phyloP scores from a whole-genome alignment of 2,888 invertebrate species.

The Amblyjoppa proteus region DNA sequence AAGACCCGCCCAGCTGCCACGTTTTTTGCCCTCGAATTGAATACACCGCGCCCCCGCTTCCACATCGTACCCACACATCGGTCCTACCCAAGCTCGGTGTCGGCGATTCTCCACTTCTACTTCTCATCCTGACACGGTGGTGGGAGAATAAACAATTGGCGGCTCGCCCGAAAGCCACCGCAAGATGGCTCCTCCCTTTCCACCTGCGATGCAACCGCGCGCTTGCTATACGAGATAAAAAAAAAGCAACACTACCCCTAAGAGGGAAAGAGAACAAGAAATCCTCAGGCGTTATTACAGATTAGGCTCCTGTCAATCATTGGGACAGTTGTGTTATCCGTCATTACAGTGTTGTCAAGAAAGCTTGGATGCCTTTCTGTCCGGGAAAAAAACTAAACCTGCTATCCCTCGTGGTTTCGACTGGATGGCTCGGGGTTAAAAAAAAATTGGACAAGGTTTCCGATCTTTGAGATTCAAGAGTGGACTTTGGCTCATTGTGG shows the following conservation, averaged over 20 bases:
- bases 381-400: neutral
- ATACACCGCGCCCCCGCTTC: conserved; percentile 80
- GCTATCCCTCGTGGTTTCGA: neutral
- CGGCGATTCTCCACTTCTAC: conserved; percentile 57
- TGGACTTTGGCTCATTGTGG: neutral
- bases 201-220: conserved; percentile 71
- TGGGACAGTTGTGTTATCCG: neutral
- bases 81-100: conserved; percentile 32
- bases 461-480: neutral
- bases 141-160: conserved; percentile 84
- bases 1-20: conserved; percentile 75
- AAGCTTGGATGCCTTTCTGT: neutral
- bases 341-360: neutral
- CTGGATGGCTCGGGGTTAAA: neutral
- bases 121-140: conserved; percentile 46
- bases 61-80: conserved; percentile 48
- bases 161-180: conserved; percentile 82
- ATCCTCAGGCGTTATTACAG: conserved; percentile 31
- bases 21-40: conserved; percentile 83
- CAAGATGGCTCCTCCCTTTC: conserved; percentile 85
- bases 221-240: conserved; percentile 23
- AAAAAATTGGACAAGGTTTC: neutral
- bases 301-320: conserved; percentile 38
- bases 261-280: conserved; percentile 28
- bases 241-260: conserved; percentile 49